Base-by-base conservation (phyloP, 2,888 invertebrate species). In the Tholera decimalis region DNA sequence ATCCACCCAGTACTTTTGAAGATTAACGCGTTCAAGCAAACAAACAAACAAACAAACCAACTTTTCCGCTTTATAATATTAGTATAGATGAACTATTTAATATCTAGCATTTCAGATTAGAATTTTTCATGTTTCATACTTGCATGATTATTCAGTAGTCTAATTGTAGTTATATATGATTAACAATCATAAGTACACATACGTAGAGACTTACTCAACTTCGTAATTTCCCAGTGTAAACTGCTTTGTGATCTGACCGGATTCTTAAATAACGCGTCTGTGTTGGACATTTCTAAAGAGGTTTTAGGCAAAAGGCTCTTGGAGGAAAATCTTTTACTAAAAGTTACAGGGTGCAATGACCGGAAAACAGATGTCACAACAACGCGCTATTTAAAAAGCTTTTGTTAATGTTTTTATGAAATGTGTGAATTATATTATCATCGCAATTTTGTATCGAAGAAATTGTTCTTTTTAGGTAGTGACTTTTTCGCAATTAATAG, bases 321-420 rank as follows among this genome's bases (percentile, higher is more conserved):
- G 66, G 70, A 81, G 79, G 75, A 80, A 83, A 65, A 83, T 79
- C 79, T 82, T 82, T 72, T 72, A 66, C 66, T 76, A 77, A 85
- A 86, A 81, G 84, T 64, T 70, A 63, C 73, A 44, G 49, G 73
- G 78, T 63, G 85, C 82, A 84, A 86, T 85, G 82, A 83, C 82
- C 82, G 84, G 82, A 80, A 86, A 85, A 69, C 77, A 79, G 82
- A 83, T 80, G 85, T 80, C 83, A 82, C 73, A 76, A 70, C 70
- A 79, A 77, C 57, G 68, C 54, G 70, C 63, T 66, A 72, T 72
- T 75, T 73, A 67, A 60, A 61, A 76, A 73, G 66, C 79, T 77
- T 56, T 82, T 68, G 62, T 56, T 54, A 68, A 68, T 74, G 53
- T 47, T 69, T n/a, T 57, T 49, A 37, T 8, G 33, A 62, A 74